Percentiles rank a stretch among this genome's conserved stretches.
These are phyloP conservation scores for Uria lomvia DNA, from an alignment of 2,113 vertebrate species.

Conservation along the genomic window DNA sequence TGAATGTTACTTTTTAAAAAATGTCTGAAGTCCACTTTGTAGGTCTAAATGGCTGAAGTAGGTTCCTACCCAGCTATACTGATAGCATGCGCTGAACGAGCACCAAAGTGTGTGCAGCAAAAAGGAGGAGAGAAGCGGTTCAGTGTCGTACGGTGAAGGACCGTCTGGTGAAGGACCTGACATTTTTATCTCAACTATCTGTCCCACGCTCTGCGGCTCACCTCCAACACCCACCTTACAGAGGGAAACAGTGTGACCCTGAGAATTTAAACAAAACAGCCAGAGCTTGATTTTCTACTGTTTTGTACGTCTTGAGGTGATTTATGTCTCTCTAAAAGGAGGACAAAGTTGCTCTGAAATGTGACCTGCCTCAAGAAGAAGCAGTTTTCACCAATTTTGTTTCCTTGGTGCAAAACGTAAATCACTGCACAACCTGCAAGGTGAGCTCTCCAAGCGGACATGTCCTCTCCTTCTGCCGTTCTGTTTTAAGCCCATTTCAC, in stretches of 20 bases:
- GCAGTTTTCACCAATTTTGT: neutral
- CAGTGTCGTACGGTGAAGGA: neutral
- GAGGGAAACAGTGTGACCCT: neutral
- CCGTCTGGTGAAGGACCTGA: neutral
- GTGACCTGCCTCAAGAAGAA: neutral
- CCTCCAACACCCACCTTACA: neutral
- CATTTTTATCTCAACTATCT: neutral
- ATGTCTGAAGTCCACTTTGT: neutral
- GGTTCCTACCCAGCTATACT: neutral
- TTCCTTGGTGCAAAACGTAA: accelerated
- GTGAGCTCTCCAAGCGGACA: neutral
- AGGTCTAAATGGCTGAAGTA: neutral
- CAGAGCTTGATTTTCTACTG: neutral
- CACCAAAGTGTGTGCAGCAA: neutral
- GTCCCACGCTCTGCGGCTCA: neutral
- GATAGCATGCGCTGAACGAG: neutral
- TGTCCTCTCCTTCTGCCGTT: neutral
- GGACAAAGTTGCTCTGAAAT: neutral
- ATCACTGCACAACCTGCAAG: neutral
- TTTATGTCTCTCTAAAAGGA: neutral
- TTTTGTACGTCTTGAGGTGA: neutral
- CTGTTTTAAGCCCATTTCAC: neutral
- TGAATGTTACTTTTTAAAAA: neutral
- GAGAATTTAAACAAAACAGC: neutral
- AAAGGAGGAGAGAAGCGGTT: neutral